A percentile compares a stretch with the other conserved stretches of the same genome.
phyloP scores from a whole-genome alignment of 2,113 vertebrate species.

The Cheirogaleus medius region DNA sequence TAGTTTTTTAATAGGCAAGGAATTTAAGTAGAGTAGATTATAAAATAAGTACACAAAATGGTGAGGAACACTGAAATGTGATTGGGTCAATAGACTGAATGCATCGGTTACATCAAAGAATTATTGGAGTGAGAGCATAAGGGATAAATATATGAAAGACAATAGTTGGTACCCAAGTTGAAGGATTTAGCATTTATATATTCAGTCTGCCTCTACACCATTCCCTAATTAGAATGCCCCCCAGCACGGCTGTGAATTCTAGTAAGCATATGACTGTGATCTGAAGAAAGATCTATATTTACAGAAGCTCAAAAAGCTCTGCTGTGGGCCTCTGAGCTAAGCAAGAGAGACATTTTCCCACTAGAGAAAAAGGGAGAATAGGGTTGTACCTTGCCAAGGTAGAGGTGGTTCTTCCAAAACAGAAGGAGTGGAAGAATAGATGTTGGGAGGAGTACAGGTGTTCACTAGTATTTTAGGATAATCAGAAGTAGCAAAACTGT shows the following conservation, averaged over 20 bases:
- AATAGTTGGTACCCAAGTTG: not conserved
- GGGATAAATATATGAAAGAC: not conserved
- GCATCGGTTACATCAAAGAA: not conserved
- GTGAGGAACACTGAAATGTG: not conserved
- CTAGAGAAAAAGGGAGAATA: not conserved
- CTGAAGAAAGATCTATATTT: not conserved
- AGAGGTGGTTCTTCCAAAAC: not conserved
- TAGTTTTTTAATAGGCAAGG: not conserved
- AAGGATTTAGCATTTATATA: not conserved
- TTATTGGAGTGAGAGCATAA: not conserved
- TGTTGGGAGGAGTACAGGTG: not conserved
- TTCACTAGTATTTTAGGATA: not conserved
- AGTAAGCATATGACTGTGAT: not conserved
- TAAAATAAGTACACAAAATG: not conserved
- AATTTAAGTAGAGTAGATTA: not conserved
- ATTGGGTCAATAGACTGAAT: not conserved
- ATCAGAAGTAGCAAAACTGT: not conserved
- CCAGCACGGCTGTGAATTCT: not conserved
- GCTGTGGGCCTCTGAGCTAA: not conserved
- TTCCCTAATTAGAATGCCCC: not conserved
- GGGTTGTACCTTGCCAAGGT: not conserved
- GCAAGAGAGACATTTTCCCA: not conserved
- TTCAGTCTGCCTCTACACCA: not conserved
- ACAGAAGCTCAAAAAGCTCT: not conserved
- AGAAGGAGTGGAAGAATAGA: not conserved